Evolutionary conservation across 2,888 invertebrate genomes (phyloP).

Genomic region (Meloe dianella): DNA sequence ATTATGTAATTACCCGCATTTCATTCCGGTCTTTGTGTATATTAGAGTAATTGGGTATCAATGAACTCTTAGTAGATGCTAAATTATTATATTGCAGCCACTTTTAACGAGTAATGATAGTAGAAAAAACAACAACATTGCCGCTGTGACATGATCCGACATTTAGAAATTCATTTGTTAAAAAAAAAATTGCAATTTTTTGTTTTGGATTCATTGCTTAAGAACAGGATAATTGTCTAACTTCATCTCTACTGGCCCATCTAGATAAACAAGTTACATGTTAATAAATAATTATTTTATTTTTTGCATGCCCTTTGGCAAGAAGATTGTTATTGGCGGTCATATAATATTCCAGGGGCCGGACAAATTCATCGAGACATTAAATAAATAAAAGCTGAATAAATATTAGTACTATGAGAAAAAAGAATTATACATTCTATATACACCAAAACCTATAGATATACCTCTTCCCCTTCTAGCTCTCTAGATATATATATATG

Average conservation of each 20-base stretch:
- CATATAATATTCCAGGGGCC: conserved; percentile 27
- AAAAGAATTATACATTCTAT: conserved; percentile 30
- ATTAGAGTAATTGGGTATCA: no score
- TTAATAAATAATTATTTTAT: conserved; percentile 11
- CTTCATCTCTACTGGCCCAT: not conserved
- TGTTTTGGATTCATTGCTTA: not conserved
- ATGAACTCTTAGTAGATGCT: no score
- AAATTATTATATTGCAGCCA: no score
- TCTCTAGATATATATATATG: not conserved
- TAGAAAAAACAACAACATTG: no score
- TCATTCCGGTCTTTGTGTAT: no score
- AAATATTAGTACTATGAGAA: conserved; percentile 54
- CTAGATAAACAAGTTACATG: not conserved
- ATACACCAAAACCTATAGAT: not conserved
- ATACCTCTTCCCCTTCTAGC: not conserved
- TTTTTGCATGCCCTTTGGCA: not conserved
- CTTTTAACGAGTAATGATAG: no score
- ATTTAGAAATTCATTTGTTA: no score
- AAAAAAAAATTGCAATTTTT: no score
- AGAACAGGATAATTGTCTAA: not conserved
- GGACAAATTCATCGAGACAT: conserved; percentile 43
- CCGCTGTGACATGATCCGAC: no score
- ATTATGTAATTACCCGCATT: not conserved
- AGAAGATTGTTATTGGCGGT: conserved; percentile 17
- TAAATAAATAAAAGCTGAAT: conserved; percentile 54